Evolutionary conservation across 2,888 invertebrate species (phyloP).

Genomic region (Shargacucullia verbasci): DNA sequence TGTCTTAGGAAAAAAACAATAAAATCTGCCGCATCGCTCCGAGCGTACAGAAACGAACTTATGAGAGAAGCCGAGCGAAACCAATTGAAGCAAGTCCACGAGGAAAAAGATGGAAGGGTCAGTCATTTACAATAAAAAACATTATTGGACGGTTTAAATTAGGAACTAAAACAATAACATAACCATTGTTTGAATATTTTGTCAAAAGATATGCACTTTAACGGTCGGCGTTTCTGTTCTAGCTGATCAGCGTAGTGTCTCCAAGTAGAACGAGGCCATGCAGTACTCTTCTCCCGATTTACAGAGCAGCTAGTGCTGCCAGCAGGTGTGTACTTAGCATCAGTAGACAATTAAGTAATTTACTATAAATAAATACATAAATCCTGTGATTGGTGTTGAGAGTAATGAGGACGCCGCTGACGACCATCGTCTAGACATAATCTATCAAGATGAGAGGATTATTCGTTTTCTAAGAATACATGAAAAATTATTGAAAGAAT

Average conservation of each 20-base stretch:
- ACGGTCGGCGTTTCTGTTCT: conserved; percentile 40
- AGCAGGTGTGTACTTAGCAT: conserved; percentile 75
- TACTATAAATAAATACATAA: no score
- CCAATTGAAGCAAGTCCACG: conserved; percentile 82
- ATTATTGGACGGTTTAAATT: no score
- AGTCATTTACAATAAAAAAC: no score
- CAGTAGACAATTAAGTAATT: no score
- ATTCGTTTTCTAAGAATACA: no score
- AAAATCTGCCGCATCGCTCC: conserved; percentile 80
- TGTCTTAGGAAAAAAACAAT: conserved; percentile 77
- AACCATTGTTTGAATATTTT: no score
- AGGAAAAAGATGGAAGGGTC: conserved; percentile 83
- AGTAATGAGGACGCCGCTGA: no score
- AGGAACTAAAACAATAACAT: no score
- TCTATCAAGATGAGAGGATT: no score
- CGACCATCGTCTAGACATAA: no score
- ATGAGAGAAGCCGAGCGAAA: conserved; percentile 83
- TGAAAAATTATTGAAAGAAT: no score
- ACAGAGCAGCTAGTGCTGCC: conserved; percentile 83
- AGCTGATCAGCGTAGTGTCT: conserved; percentile 86
- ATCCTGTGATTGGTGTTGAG: no score
- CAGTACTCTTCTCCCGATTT: conserved; percentile 79
- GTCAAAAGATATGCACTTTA: not conserved
- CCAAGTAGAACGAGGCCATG: conserved; percentile 84
- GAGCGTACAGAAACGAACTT: conserved; percentile 80